Conservation (phyloP, 2,113 vertebrate genomes). For the Pagrus major region DNA sequence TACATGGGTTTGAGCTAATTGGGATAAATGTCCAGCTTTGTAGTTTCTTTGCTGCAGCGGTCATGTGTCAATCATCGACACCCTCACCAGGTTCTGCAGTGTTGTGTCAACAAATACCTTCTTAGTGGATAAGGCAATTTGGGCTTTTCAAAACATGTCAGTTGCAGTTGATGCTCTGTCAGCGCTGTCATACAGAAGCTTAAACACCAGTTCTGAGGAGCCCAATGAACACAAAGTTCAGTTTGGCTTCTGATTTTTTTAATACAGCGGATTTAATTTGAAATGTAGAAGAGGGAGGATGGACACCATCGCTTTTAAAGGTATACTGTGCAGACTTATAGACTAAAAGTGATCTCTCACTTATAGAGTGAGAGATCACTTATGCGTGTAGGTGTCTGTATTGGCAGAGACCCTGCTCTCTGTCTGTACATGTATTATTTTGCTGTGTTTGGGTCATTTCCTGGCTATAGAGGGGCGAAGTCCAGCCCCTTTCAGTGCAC, state of each 20-base stretch:
- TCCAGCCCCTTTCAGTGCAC: too few relatives aligned
- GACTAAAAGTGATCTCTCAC: too few relatives aligned
- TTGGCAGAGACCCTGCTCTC: too few relatives aligned
- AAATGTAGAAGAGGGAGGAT: constrained; percentile 33
- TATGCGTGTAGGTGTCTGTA: too few relatives aligned
- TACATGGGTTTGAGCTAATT: constrained; percentile 62
- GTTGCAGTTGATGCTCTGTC: constrained; percentile 72
- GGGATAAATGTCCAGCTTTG: constrained; percentile 75
- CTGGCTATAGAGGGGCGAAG: too few relatives aligned
- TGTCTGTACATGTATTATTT: too few relatives aligned
- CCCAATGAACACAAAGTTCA: constrained; percentile 43
- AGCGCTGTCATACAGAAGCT: constrained; percentile 69
- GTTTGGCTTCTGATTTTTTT: constrained; percentile 30
- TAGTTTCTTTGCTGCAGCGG: constrained; percentile 54
- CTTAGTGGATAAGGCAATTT: constrained; percentile 79
- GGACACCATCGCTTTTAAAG: background rate
- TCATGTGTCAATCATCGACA: constrained; percentile 75
- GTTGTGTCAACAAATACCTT: constrained; percentile 79
- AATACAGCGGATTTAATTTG: constrained; percentile 40
- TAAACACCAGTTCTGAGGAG: constrained; percentile 50
- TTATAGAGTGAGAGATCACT: too few relatives aligned
- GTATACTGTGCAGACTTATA: background rate
- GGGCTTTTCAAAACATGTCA: constrained; percentile 80
- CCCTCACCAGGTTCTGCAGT: constrained; percentile 63
- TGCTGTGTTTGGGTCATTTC: too few relatives aligned